A percentile compares a stretch with the other conserved stretches of the same genome.
Conservation (phyloP, 64 coral and sea anemone genomes). For the Porites australiensis region DNA sequence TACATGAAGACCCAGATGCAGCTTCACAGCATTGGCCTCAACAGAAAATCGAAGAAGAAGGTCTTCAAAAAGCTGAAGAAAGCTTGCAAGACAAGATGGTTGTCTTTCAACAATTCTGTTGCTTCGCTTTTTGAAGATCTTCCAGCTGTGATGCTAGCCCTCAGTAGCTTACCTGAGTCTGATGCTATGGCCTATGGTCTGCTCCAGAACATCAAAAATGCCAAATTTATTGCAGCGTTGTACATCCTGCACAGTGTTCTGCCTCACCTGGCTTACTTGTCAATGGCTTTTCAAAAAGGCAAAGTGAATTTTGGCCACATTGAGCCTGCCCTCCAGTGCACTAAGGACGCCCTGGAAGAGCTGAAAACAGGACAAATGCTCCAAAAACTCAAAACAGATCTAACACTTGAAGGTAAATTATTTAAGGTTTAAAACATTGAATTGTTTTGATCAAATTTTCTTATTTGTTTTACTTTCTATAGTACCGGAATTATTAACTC, state of each 20-base stretch:
- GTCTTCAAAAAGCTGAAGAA: conserved; percentile 42
- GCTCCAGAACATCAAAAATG: conserved; percentile 3
- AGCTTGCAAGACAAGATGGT: conserved; percentile 33
- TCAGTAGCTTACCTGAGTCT: neutral
- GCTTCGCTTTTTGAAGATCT: conserved; percentile 25
- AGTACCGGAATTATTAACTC: too few species aligned
- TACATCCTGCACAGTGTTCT: conserved; percentile 11
- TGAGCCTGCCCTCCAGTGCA: conserved; percentile 52
- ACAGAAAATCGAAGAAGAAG: conserved; percentile 3
- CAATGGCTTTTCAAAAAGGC: conserved; percentile 46
- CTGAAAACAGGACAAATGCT: conserved; percentile 41
- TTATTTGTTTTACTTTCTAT: too few species aligned
- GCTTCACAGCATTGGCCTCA: neutral
- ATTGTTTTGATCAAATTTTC: neutral
- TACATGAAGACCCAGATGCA: conserved; percentile 11
- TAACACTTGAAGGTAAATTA: conserved; percentile 15
- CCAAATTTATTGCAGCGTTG: neutral
- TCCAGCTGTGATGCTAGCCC: conserved; percentile 20
- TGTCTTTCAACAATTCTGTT: conserved; percentile 16
- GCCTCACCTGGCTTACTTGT: conserved; percentile 36
- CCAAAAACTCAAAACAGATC: conserved; percentile 3
- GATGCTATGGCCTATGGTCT: conserved; percentile 26
- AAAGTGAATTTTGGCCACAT: conserved; percentile 59
- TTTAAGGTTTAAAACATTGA: neutral
- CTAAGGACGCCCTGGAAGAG: conserved; percentile 39